These are phyloP conservation scores for Harpalus rufipes DNA, from an alignment of 2,888 invertebrate species.

Conservation along the genomic window DNA sequence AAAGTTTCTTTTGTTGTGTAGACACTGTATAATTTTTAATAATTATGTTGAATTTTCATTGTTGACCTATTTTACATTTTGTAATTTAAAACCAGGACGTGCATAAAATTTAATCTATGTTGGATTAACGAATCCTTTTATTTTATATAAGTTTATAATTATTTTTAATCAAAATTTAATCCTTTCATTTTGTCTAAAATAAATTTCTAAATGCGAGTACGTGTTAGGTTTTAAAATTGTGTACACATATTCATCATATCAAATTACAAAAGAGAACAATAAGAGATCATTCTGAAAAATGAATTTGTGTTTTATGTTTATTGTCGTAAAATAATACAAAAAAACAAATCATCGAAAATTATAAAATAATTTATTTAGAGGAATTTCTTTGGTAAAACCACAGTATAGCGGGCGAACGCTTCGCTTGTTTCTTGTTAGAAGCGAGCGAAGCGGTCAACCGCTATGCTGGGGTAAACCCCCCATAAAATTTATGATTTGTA, in stretches of 20 bases:
- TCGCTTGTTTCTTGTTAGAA: no score
- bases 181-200: slow-evolving; percentile 2
- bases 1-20: neutral
- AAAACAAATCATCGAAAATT: no score
- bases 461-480: no score
- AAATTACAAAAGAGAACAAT: no score
- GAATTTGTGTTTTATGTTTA: no score
- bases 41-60: neutral
- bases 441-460: no score
- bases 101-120: slow-evolving; percentile 35
- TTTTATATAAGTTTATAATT: slow-evolving; percentile 34
- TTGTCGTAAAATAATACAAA: no score
- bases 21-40: neutral
- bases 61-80: neutral
- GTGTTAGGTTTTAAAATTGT: neutral
- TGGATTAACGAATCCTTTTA: slow-evolving; percentile 11
- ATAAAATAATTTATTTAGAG: no score
- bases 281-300: no score
- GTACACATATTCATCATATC: neutral
- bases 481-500: no score
- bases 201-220: neutral
- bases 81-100: neutral
- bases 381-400: no score
- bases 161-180: slow-evolving; percentile 43
- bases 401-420: no score